Percentiles rank a stretch among this genome's conserved stretches.
These are phyloP conservation scores for Tuta absoluta DNA, from an alignment of 2,888 invertebrate species.

Conservation along the genomic window DNA sequence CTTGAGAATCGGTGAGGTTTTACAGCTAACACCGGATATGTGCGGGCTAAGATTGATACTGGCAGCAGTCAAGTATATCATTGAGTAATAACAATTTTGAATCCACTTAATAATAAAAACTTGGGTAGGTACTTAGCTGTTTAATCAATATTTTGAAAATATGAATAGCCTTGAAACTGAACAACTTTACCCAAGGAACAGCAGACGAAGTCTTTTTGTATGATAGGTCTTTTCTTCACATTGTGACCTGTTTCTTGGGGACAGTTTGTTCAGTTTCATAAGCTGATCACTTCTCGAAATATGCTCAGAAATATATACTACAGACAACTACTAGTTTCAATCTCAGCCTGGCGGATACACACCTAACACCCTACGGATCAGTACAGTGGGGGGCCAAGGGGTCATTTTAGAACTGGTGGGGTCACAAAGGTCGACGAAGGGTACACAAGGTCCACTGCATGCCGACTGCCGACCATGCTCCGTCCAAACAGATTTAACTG, in stretches of 20 bases:
- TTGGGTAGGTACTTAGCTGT: too few species aligned
- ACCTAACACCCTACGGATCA: constrained; percentile 9
- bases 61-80: background rate
- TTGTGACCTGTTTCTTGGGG: too few species aligned
- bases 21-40: constrained; percentile 27
- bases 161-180: too few species aligned
- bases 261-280: too few species aligned
- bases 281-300: too few species aligned
- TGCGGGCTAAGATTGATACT: constrained; percentile 4
- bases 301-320: too few species aligned
- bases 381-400: background rate
- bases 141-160: too few species aligned
- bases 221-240: too few species aligned
- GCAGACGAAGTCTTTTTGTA: too few species aligned
- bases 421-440: constrained; percentile 26
- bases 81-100: background rate
- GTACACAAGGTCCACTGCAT: constrained; percentile 59
- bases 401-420: constrained; percentile 6
- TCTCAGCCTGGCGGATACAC: background rate
- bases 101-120: too few species aligned
- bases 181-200: too few species aligned
- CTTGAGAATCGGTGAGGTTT: background rate
- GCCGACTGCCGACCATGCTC: constrained; percentile 77
- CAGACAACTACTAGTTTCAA: background rate
- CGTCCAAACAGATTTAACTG: constrained; percentile 63